These are phyloP conservation scores for Tetragonisca angustula DNA, from an alignment of 2,888 invertebrate genomes.

Conservation along the genomic window DNA sequence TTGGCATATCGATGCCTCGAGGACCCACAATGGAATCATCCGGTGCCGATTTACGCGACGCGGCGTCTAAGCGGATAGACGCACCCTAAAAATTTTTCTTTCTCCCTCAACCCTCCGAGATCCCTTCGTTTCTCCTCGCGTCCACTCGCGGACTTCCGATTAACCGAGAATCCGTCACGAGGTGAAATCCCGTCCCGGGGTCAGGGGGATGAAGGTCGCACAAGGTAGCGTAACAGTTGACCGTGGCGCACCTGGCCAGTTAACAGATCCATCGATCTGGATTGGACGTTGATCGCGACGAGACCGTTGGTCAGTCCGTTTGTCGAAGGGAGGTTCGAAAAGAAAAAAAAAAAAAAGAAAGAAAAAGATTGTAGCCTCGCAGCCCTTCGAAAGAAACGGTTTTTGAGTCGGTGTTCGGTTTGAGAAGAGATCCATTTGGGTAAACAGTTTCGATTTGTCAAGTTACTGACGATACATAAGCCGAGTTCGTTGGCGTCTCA, in stretches of 20 bases:
- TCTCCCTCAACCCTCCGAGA: conserved; percentile 38
- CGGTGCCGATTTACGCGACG: conserved; percentile 53
- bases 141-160: conserved; percentile 66
- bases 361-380: neutral
- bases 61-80: conserved; percentile 71
- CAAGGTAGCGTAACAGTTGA: conserved; percentile 51
- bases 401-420: neutral
- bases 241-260: conserved; percentile 70
- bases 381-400: conserved; percentile 26
- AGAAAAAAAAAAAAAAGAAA: neutral
- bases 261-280: conserved; percentile 64
- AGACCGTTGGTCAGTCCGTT: conserved; percentile 59
- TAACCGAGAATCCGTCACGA: conserved; percentile 42
- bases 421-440: conserved; percentile 43
- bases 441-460: conserved; percentile 24
- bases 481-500: conserved; percentile 20
- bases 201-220: conserved; percentile 34
- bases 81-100: conserved; percentile 59
- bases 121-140: conserved; percentile 42
- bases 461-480: neutral
- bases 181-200: conserved; percentile 12
- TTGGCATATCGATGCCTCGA: conserved; percentile 39
- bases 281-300: conserved; percentile 47
- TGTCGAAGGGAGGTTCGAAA: conserved; percentile 3
- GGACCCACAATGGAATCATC: conserved; percentile 56